phyloP scores from a whole-genome alignment of 1,140 invertebrate genomes.

The Mercenaria mercenaria region DNA sequence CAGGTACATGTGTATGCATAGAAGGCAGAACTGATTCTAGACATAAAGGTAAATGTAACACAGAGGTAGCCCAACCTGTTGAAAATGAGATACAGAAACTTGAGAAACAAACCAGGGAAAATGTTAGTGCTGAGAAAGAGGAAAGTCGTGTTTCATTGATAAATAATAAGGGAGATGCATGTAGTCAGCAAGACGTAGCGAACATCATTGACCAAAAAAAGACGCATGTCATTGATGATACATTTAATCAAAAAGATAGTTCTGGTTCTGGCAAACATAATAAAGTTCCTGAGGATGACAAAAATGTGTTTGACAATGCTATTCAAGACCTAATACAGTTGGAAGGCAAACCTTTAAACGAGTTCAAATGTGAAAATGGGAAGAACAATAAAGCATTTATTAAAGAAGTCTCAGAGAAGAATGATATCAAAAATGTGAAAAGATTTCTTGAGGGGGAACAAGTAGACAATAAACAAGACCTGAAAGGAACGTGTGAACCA shows the following conservation, averaged over 20 bases:
- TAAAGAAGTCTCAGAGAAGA: too few relatives aligned
- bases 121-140: background rate
- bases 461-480: background rate
- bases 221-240: background rate
- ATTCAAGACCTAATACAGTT: conserved; percentile 3
- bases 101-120: too few relatives aligned
- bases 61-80: too few relatives aligned
- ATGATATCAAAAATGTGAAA: background rate
- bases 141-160: background rate
- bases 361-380: too few relatives aligned
- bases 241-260: background rate
- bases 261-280: too few relatives aligned
- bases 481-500: background rate
- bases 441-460: background rate
- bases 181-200: background rate
- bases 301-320: conserved; percentile 6
- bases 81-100: too few relatives aligned
- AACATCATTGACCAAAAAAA: too few relatives aligned
- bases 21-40: too few relatives aligned
- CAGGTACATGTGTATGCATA: too few relatives aligned
- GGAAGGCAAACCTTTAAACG: background rate
- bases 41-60: too few relatives aligned
- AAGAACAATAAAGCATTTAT: too few relatives aligned
- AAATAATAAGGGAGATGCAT: background rate
- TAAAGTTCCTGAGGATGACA: background rate